Evolutionary conservation across 1,140 invertebrate genomes (phyloP).

Genomic region (Caerostris extrusa): DNA sequence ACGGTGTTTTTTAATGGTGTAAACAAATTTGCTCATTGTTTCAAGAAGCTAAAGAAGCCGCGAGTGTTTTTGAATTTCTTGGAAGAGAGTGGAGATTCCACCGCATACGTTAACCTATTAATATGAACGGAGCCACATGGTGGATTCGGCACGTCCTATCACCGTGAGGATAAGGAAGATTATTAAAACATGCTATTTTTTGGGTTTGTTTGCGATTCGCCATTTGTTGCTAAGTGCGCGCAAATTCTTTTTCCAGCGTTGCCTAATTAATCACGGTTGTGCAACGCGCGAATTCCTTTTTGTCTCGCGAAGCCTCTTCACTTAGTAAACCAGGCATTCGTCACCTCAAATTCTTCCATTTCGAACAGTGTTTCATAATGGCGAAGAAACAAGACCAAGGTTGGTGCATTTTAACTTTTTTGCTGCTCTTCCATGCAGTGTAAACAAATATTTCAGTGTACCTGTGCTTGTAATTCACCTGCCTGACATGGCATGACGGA

Average conservation of each 20-base stretch:
- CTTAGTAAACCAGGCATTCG: background rate
- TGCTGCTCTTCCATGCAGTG: background rate
- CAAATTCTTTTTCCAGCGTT: background rate
- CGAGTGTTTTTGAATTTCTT: too few species aligned
- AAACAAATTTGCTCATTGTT: too few species aligned
- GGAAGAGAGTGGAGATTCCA: background rate
- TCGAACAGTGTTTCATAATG: conserved; percentile 26
- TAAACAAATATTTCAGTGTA: conserved; percentile 26
- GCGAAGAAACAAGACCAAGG: background rate
- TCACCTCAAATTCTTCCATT: background rate
- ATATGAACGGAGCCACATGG: background rate
- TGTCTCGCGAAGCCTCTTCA: background rate
- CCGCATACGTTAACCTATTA: background rate
- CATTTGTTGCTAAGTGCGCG: background rate
- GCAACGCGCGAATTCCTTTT: background rate
- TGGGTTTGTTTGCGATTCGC: background rate
- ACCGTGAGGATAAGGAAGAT: too few species aligned
- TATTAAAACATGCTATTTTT: too few species aligned
- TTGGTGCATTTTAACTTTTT: background rate
- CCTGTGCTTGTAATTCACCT: background rate
- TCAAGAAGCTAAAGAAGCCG: too few species aligned
- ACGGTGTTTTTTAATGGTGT: too few species aligned
- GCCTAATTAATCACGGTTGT: conserved; percentile 5
- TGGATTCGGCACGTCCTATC: background rate
- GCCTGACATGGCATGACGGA: background rate